phyloP scores from a whole-genome alignment of 2,113 vertebrate genomes.

The Manacus vitellinus region DNA sequence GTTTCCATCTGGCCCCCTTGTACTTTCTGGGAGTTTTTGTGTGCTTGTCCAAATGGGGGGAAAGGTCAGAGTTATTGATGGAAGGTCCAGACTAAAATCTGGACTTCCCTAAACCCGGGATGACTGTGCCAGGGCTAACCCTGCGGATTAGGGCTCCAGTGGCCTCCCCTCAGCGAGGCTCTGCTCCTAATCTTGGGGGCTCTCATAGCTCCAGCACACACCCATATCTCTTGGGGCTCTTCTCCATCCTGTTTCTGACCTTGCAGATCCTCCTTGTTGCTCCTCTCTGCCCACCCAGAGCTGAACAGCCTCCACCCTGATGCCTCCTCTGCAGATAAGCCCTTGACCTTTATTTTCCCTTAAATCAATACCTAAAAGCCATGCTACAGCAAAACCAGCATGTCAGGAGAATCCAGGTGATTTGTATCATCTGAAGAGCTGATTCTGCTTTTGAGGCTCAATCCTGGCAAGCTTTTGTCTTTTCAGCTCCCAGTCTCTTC shows the following conservation, averaged over 20 bases:
- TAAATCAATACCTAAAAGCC: constrained; percentile 18
- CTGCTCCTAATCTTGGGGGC: not conserved
- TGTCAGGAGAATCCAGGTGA: not conserved
- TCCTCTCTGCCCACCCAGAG: not conserved
- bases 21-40: not conserved
- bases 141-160: not conserved
- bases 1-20: not conserved
- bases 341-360: constrained; percentile 18
- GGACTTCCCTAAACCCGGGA: not conserved
- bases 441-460: constrained; percentile 5
- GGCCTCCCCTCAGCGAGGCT: not conserved
- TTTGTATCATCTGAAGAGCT: not conserved
- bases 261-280: not conserved
- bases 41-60: not conserved
- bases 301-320: not conserved
- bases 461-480: not conserved
- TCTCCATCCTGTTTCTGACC: not conserved
- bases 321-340: not conserved
- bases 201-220: not conserved
- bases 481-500: not conserved
- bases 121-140: not conserved
- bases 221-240: not conserved
- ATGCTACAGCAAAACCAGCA: not conserved
- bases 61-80: not conserved
- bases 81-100: not conserved